phyloP scores from a whole-genome alignment of 1,140 invertebrate genomes.

The Scaptomyza graminum region DNA sequence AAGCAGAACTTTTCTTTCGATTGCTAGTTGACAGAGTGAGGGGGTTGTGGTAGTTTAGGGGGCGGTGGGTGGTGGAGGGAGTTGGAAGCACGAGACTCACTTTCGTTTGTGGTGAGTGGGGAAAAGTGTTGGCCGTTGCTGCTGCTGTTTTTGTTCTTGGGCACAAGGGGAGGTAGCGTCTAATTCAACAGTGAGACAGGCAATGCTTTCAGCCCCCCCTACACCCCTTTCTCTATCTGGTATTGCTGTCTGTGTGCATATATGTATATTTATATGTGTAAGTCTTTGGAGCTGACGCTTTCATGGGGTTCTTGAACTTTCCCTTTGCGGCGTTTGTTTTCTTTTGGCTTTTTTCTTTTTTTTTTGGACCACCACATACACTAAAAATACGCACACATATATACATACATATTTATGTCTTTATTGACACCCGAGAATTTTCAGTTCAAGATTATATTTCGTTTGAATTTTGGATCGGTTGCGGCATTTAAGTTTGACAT shows the following conservation, averaged over 20 bases:
- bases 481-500: slow-evolving; percentile 12
- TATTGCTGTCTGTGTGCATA: not conserved
- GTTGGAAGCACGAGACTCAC: slow-evolving; percentile 44
- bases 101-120: slow-evolving; percentile 55
- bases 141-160: not conserved
- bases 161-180: not conserved
- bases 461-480: slow-evolving; percentile 27
- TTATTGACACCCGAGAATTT: slow-evolving; percentile 23
- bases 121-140: slow-evolving; percentile 15
- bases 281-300: slow-evolving; percentile 49
- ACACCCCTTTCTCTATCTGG: too few species aligned
- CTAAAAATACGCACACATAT: not conserved
- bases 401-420: not conserved
- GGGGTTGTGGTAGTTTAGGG: not conserved
- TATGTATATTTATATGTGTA: slow-evolving; percentile 41
- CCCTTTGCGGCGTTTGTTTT: slow-evolving; percentile 47
- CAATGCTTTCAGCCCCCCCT: slow-evolving; percentile 29
- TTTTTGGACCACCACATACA: not conserved
- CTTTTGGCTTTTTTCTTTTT: slow-evolving; percentile 25
- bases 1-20: slow-evolving; percentile 42
- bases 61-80: not conserved
- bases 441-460: slow-evolving; percentile 45
- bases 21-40: not conserved
- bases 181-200: slow-evolving; percentile 61
- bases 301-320: slow-evolving; percentile 78